These are phyloP conservation scores for Apamea monoglypha DNA, from an alignment of 2,888 invertebrate species.

Conservation along the genomic window DNA sequence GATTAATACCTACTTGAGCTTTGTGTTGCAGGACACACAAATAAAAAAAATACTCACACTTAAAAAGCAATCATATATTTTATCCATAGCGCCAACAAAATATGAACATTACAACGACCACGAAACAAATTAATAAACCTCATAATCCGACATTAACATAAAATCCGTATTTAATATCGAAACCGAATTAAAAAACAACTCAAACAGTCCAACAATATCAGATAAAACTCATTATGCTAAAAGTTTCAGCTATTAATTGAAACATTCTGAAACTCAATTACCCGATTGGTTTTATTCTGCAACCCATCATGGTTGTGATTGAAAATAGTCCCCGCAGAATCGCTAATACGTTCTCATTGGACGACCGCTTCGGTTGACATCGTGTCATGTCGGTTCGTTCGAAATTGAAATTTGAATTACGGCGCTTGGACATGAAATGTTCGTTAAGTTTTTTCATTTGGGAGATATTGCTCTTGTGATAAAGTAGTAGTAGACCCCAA, in stretches of 20 bases:
- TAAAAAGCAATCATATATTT: not conserved
- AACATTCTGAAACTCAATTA: constrained; percentile 53
- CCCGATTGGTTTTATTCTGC: constrained; percentile 46
- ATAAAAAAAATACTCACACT: not conserved
- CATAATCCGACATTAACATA: too few species aligned
- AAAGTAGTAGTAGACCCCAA: too few species aligned
- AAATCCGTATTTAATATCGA: too few species aligned
- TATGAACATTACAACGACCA: not conserved
- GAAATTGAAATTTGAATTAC: constrained; percentile 57
- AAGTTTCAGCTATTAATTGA: constrained; percentile 48
- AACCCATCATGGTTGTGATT: constrained; percentile 40
- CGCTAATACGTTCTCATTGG: constrained; percentile 55
- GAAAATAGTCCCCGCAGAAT: constrained; percentile 27
- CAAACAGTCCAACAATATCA: constrained; percentile 15
- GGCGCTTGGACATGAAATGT: constrained; percentile 25
- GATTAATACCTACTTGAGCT: not conserved
- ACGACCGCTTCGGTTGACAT: constrained; percentile 41
- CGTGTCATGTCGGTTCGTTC: constrained; percentile 43
- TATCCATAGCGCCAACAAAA: not conserved
- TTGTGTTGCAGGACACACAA: not conserved
- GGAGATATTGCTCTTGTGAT: not conserved
- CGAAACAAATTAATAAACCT: constrained; percentile 8
- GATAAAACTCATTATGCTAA: constrained; percentile 47
- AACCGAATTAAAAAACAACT: constrained; percentile 39
- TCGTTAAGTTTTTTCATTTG: constrained; percentile 12